These are phyloP conservation scores for Oryzias javanicus DNA, from an alignment of 2,113 vertebrate species.

Conservation along the genomic window DNA sequence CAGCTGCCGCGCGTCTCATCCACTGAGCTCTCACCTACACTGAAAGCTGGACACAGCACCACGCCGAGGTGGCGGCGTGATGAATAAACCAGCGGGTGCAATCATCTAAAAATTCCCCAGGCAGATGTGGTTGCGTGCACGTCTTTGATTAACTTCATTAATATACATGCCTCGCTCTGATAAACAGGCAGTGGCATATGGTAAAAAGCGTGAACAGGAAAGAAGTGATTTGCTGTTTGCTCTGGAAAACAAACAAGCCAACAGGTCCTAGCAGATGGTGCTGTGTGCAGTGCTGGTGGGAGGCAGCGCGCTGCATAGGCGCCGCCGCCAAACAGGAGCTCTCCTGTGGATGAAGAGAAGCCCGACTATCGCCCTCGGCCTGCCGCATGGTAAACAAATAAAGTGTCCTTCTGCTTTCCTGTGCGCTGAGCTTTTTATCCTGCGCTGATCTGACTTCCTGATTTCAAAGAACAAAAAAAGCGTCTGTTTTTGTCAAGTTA, in stretches of 20 bases:
- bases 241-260: slow-evolving; percentile 98
- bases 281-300: slow-evolving; percentile 84
- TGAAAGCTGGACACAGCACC: slow-evolving; percentile 24
- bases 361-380: slow-evolving; percentile 72
- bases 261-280: slow-evolving; percentile 98
- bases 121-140: slow-evolving; percentile 63
- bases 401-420: slow-evolving; percentile 70
- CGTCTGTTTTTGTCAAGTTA: slow-evolving; percentile 63
- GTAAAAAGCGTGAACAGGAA: slow-evolving; percentile 93
- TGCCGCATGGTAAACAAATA: slow-evolving; percentile 75
- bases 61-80: slow-evolving; percentile 33
- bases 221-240: slow-evolving; percentile 98
- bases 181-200: slow-evolving; percentile 94
- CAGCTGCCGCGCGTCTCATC: slow-evolving; percentile 11
- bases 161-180: slow-evolving; percentile 94
- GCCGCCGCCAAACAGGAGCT: slow-evolving; percentile 65
- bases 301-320: slow-evolving; percentile 69
- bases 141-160: slow-evolving; percentile 95
- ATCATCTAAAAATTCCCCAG: slow-evolving; percentile 61
- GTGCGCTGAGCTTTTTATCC: slow-evolving; percentile 71
- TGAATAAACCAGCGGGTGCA: slow-evolving; percentile 50
- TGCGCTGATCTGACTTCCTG: slow-evolving; percentile 58
- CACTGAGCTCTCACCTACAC: slow-evolving; percentile 12
- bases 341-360: slow-evolving; percentile 72
- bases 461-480: slow-evolving; percentile 65